Conservation (phyloP, 2,797 vertebrate species). For the Coccyzus lansbergi region DNA sequence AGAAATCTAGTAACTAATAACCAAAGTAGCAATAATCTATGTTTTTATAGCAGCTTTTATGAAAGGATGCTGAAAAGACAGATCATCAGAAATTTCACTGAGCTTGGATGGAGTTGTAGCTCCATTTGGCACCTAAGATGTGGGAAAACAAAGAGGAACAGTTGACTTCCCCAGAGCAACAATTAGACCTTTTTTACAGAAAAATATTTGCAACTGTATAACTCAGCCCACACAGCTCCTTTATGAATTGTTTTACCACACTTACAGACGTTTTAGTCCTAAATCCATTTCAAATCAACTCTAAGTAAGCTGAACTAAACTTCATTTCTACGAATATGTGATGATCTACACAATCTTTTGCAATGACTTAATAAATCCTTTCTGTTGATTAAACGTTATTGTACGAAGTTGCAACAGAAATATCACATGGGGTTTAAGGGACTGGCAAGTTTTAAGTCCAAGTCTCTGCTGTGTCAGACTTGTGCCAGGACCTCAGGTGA, state of each 20-base stretch:
- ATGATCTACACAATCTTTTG: neutral
- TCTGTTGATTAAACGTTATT: neutral
- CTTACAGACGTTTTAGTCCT: neutral
- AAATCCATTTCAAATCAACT: neutral
- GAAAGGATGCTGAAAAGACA: neutral
- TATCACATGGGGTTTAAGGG: neutral
- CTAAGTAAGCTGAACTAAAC: neutral
- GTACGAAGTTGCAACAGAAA: neutral
- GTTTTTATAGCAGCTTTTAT: neutral
- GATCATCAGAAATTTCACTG: neutral
- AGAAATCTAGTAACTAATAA: neutral
- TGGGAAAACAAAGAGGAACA: constrained; percentile 7
- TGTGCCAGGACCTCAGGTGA: neutral
- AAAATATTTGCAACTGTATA: neutral
- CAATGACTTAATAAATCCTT: neutral
- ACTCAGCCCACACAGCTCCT: neutral
- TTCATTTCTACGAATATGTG: neutral
- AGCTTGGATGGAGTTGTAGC: neutral
- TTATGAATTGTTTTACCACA: neutral
- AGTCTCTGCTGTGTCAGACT: neutral
- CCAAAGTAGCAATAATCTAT: neutral
- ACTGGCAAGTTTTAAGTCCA: neutral
- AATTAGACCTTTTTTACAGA: neutral
- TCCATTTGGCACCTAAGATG: neutral
- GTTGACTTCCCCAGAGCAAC: constrained; percentile 10